Evolutionary conservation across 1,140 invertebrate genomes (phyloP), one percentile per base, ranked within the genome.

Genomic region (Antheraea mylitta): DNA sequence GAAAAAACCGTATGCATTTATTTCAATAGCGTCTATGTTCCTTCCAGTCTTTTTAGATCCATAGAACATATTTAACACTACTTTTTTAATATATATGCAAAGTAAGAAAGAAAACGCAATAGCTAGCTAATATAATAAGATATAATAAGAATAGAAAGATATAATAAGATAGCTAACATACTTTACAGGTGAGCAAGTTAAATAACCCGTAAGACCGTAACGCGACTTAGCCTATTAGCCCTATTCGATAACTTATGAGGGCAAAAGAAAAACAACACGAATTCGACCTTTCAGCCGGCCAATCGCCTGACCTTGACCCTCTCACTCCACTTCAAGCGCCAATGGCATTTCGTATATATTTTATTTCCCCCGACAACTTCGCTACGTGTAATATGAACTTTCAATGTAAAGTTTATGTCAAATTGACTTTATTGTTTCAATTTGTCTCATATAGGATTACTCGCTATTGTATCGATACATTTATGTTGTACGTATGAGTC

Each of bases 321-420:
- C 45, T 6, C 45, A 37, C 61, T 30, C 61, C 61, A 36, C 9
- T 30, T 18, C 61, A 63, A 63, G 30, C 37, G 37, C 61, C 30
- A 63, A 22, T 63, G 61, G 37, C 61, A 63, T 63, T 63, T 37
- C n/a, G 61, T 53, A 53, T 53, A 53, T 53, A 53, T 53, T 53
- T 53, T 53, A 53, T 53, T 53, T 53, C 45, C 45, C 16, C 45
- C 45, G 45, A 53, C 45, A 53, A 53, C 45, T 13, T 30, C 16
- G 45, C 9, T 53, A 53, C 45, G 45, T 53, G 45, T 53, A 53
- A 53, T 53, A 11, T 53, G 45, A 53, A 53, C 45, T 53, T 53
- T 53, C 0, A 53, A 53, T 53, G 16, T 6, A 53, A 53, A 53
- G 45, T 16, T 53, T 53, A 53, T 53, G 45, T 53, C 45, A 53